Percentiles rank a stretch among this genome's conserved stretches.
phyloP scores from a whole-genome alignment of 2,888 invertebrate genomes.

The Norana najaformis region DNA sequence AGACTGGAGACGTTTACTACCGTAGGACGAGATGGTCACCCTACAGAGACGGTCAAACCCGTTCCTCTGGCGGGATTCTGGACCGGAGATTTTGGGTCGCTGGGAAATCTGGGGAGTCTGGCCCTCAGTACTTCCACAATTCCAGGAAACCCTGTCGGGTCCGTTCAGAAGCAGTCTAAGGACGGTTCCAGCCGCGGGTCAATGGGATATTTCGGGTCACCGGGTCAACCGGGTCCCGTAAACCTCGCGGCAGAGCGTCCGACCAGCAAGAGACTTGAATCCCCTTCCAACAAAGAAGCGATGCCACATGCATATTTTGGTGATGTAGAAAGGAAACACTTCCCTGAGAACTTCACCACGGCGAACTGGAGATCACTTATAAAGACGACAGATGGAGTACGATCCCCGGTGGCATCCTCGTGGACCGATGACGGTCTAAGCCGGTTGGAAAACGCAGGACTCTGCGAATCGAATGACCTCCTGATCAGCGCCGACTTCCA shows the following conservation, averaged over 20 bases:
- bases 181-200: background rate
- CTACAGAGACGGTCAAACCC: background rate
- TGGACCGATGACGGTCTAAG: background rate
- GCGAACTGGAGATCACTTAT: background rate
- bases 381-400: background rate
- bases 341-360: background rate
- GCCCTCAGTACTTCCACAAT: background rate
- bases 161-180: background rate
- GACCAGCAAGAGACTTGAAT: background rate
- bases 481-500: constrained; percentile 48
- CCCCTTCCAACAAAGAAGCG: background rate
- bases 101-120: background rate
- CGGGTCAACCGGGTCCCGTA: background rate
- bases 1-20: background rate
- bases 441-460: constrained; percentile 41
- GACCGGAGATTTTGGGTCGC: background rate
- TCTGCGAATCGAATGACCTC: constrained; percentile 48
- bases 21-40: background rate
- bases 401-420: background rate
- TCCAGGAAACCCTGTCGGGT: background rate
- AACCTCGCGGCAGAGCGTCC: background rate
- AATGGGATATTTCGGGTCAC: background rate
- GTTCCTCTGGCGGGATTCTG: background rate
- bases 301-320: background rate
- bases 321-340: too few species aligned